phyloP scores from a whole-genome alignment of 2,797 vertebrate genomes.

The Scleropages formosus region DNA sequence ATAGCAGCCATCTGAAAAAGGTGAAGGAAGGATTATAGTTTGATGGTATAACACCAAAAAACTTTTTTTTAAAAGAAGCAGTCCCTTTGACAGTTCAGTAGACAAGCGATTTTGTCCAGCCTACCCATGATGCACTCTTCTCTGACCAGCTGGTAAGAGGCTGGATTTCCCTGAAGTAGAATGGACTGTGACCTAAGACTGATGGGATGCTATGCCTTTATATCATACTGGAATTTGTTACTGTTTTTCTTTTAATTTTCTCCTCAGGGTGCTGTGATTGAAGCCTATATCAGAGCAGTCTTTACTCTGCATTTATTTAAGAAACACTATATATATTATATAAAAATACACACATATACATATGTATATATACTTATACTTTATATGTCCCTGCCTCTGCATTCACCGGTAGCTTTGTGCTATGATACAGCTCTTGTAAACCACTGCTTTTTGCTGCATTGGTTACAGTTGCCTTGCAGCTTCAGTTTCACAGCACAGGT shows the following conservation, averaged over 20 bases:
- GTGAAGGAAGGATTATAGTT: conserved; percentile 49
- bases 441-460: conserved; percentile 50
- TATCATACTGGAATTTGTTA: conserved; percentile 76
- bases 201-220: conserved; percentile 74
- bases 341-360: conserved; percentile 60
- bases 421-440: conserved; percentile 53
- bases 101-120: conserved; percentile 55
- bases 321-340: conserved; percentile 43
- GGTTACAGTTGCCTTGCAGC: conserved; percentile 71
- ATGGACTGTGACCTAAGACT: conserved; percentile 61
- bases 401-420: conserved; percentile 64
- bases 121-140: conserved; percentile 62
- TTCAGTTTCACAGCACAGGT: conserved; percentile 68
- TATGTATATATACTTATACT: conserved; percentile 68
- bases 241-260: conserved; percentile 65
- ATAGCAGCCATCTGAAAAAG: conserved; percentile 40
- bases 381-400: conserved; percentile 64
- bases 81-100: conserved; percentile 50
- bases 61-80: conserved; percentile 35
- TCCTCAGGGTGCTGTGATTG: conserved; percentile 82
- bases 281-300: conserved; percentile 69
- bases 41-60: conserved; percentile 61
- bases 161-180: conserved; percentile 55
- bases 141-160: conserved; percentile 60
- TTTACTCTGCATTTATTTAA: conserved; percentile 76